A percentile compares a stretch with the other conserved stretches of the same genome.
Conservation (phyloP, 2,113 vertebrate species). For the Centropus bengalensis region DNA sequence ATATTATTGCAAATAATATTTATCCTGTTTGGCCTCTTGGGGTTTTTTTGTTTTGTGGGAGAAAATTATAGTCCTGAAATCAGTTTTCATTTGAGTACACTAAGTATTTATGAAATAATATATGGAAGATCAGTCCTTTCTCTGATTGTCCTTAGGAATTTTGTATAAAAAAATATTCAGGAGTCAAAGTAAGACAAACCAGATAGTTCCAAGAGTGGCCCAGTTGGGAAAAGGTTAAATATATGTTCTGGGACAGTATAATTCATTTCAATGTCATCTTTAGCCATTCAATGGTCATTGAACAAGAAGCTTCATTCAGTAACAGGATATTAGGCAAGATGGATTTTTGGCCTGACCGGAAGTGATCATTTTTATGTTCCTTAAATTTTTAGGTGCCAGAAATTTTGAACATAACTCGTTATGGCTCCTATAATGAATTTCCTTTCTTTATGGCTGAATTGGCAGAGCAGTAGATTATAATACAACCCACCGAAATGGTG, state of each 20-base stretch:
- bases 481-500: neutral
- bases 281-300: neutral
- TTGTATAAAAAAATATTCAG: neutral
- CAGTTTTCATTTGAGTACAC: neutral
- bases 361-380: neutral
- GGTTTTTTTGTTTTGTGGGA: neutral
- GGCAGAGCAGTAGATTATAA: neutral
- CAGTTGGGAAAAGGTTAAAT: neutral
- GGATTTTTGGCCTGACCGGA: neutral
- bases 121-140: neutral
- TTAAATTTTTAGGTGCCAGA: neutral
- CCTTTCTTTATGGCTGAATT: neutral
- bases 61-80: neutral
- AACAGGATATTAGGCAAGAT: neutral
- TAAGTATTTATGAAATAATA: neutral
- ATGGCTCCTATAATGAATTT: neutral
- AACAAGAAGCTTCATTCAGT: neutral
- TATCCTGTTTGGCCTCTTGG: accelerated
- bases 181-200: neutral
- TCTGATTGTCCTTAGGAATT: neutral
- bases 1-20: neutral
- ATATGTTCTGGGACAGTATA: neutral
- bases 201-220: neutral
- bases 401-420: neutral
- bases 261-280: neutral